Percentiles rank a stretch among this genome's conserved stretches.
Evolutionary conservation across 64 coral and sea anemone genomes (phyloP).

Genomic region (Pocillopora verrucosa): DNA sequence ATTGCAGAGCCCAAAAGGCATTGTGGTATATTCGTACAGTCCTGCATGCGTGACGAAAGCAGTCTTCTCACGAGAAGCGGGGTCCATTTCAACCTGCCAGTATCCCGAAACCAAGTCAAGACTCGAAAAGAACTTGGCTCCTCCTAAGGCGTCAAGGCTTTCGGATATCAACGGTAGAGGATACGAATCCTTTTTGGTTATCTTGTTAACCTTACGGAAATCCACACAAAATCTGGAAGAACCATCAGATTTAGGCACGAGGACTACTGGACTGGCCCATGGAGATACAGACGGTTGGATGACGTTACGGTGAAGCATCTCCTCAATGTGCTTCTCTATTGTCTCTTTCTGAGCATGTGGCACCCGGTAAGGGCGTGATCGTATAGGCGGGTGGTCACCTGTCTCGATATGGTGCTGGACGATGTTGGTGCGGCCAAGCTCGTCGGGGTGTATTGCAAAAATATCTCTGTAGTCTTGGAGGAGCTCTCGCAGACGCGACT

Average conservation of each 20-base stretch:
- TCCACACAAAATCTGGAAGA: constrained; percentile 35
- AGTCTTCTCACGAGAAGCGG: constrained; percentile 34
- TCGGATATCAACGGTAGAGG: constrained; percentile 38
- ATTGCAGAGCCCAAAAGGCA: constrained; percentile 38
- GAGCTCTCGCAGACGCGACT: background rate
- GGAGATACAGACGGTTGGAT: background rate
- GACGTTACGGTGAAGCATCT: background rate
- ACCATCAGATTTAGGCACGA: constrained; percentile 57
- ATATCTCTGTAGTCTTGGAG: constrained; percentile 32
- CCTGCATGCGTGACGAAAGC: constrained; percentile 29
- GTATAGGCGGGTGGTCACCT: constrained; percentile 2
- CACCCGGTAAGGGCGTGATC: constrained; percentile 13
- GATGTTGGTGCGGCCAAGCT: constrained; percentile 25
- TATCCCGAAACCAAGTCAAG: constrained; percentile 40
- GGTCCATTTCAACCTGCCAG: constrained; percentile 46
- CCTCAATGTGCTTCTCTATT: constrained; percentile 8
- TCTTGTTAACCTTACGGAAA: constrained; percentile 1
- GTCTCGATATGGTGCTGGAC: constrained; percentile 51
- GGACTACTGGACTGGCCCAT: constrained; percentile 33
- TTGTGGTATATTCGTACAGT: background rate
- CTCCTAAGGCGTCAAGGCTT: constrained; percentile 40
- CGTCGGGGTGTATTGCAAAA: background rate
- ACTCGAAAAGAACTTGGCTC: constrained; percentile 49
- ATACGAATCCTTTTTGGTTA: constrained; percentile 34
- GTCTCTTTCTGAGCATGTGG: constrained; percentile 25